Evolutionary conservation across 2,888 invertebrate genomes (phyloP).

Genomic region (Meandrusa payeni): DNA sequence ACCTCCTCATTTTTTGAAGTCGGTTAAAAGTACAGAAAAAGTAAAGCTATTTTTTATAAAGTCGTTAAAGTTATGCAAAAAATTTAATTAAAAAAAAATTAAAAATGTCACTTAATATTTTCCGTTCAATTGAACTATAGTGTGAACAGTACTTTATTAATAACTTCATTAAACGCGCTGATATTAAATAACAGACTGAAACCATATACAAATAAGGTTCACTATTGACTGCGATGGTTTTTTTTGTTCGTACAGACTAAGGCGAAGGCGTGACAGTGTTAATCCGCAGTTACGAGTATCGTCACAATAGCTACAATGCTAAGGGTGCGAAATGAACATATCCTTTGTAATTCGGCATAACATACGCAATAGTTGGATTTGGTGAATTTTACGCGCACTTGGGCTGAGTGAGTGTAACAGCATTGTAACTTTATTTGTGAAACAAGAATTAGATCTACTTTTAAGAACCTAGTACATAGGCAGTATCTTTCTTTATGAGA

Average conservation of each 20-base stretch:
- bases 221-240: slow-evolving; percentile 18
- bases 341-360: slow-evolving; percentile 45
- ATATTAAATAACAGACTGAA: background rate
- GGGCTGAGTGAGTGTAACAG: slow-evolving; percentile 31
- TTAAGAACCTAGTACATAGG: too few relatives aligned
- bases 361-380: slow-evolving; percentile 48
- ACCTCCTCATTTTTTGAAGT: too few relatives aligned
- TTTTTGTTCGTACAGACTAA: slow-evolving; percentile 30
- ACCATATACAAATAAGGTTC: background rate
- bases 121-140: too few relatives aligned
- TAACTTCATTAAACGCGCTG: background rate
- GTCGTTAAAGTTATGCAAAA: too few relatives aligned
- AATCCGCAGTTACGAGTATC: slow-evolving; percentile 65
- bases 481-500: too few relatives aligned
- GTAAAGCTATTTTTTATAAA: too few relatives aligned
- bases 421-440: slow-evolving; percentile 35
- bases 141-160: slow-evolving; percentile 2
- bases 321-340: slow-evolving; percentile 49
- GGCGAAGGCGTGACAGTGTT: slow-evolving; percentile 58
- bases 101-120: too few relatives aligned
- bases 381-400: slow-evolving; percentile 38
- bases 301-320: slow-evolving; percentile 43
- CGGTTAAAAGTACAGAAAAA: too few relatives aligned
- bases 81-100: too few relatives aligned
- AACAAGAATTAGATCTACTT: too few relatives aligned